Base-by-base conservation (phyloP, 2,113 vertebrate genomes). In the Triplophysa tibetana region DNA sequence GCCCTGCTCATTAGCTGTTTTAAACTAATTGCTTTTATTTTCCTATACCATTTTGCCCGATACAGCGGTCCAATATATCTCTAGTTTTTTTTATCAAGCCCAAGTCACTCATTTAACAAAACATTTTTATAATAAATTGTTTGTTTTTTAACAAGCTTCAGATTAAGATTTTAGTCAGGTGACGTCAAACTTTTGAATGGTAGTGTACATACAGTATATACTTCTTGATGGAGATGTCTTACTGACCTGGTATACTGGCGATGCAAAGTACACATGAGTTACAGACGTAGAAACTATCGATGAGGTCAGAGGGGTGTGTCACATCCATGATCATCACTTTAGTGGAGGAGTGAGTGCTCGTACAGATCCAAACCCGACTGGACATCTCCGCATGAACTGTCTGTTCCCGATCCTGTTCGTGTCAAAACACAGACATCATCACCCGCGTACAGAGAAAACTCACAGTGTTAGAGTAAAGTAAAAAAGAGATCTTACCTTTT, bases 221-320 rank as follows among this genome's bases (percentile, higher is more conserved):
- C 5, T 33, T 33, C 4, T 33, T 38, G 7, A 38, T 8, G 33
- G 33, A 6, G 7, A 41, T 45, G 16, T 17, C 60, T 41, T 41
- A 8, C 92, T 86, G 81, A 98, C 98, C 98, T 0, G 98, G 98
- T 56, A 99, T 96, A 68, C 97, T 99, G 86, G 96, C 94, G 70
- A 99, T 97, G 84, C 97, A 99, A 17, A 98, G 93, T 0, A 99
- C 94, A 0, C 98, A 97, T 8, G 97, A 96, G 0, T 99, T 99
- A 92, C 98, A 99, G 84, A 98, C 96, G 0, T 96, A 98, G 89
- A 99, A 99, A 87, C 95, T 95, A 87, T 99, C 98, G 29, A 99
- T 94, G 8, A 97, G 89, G 0, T 96, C 95, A 52, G 95, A 94
- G 0, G 98, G 97, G 83, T 97, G 96, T 83, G 93, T 96, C 88